Evolutionary conservation across 2,888 invertebrate species (phyloP).

Genomic region (Rugalucina vietnamica): DNA sequence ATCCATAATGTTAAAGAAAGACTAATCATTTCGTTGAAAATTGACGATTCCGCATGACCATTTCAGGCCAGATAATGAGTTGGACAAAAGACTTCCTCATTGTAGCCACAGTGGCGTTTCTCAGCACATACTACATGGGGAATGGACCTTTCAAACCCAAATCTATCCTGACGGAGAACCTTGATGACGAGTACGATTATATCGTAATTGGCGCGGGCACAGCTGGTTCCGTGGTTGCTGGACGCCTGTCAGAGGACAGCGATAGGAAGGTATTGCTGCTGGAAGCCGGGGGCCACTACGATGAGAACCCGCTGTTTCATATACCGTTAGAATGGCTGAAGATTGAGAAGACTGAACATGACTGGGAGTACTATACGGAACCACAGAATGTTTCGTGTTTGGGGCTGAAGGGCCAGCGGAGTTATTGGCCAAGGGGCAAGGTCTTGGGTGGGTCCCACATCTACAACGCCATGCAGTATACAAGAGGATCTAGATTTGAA

Average conservation of each 20-base stretch:
- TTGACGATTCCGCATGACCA: too few relatives aligned
- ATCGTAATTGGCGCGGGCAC: neutral
- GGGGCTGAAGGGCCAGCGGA: slow-evolving; percentile 23
- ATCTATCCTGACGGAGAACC: neutral
- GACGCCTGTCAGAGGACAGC: neutral
- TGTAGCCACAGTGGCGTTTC: neutral
- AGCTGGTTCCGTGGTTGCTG: slow-evolving; percentile 10
- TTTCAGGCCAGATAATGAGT: neutral
- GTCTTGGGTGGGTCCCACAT: slow-evolving; percentile 34
- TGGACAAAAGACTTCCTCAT: neutral
- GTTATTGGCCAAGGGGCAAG: slow-evolving; percentile 30
- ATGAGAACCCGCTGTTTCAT: slow-evolving; percentile 29
- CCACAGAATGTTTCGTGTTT: slow-evolving; percentile 26
- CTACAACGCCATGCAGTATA: slow-evolving; percentile 32
- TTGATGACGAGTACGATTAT: slow-evolving; percentile 1
- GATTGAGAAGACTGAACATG: slow-evolving; percentile 17
- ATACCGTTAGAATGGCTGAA: slow-evolving; percentile 23
- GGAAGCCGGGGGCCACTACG: slow-evolving; percentile 27
- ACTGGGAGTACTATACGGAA: slow-evolving; percentile 48
- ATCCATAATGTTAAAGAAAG: too few relatives aligned
- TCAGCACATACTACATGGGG: neutral
- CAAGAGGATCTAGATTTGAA: slow-evolving; percentile 30
- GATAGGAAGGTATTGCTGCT: slow-evolving; percentile 20
- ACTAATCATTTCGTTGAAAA: too few relatives aligned
- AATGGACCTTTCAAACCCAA: neutral